A percentile compares a stretch with the other conserved stretches of the same genome.
Conservation (phyloP, 2,113 vertebrate genomes). For the Cryptotis parvus region DNA sequence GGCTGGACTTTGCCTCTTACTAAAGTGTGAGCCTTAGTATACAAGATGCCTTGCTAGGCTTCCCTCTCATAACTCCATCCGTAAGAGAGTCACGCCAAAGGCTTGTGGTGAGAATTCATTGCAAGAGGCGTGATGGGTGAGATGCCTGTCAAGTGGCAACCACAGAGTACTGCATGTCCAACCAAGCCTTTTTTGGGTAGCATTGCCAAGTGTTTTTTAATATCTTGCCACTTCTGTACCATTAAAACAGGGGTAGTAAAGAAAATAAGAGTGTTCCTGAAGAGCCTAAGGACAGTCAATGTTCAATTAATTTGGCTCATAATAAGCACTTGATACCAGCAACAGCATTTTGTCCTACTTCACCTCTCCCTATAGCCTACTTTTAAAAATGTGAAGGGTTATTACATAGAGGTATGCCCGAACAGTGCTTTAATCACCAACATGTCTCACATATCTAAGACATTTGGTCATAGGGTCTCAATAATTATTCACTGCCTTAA, state of each 20-base stretch:
- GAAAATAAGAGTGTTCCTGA: neutral
- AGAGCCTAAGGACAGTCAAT: neutral
- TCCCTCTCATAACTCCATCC: neutral
- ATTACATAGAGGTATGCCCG: neutral
- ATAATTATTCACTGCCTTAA: neutral
- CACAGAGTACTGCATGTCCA: neutral
- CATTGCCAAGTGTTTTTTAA: neutral
- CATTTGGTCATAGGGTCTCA: neutral
- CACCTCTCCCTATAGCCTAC: neutral
- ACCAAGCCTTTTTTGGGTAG: neutral
- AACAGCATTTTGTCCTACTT: neutral
- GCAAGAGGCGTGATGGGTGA: neutral
- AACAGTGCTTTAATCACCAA: neutral
- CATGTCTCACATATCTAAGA: neutral
- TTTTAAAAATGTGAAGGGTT: too few relatives aligned
- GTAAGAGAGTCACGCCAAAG: accelerated
- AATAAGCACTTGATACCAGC: neutral
- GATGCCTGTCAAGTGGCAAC: neutral
- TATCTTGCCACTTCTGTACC: neutral
- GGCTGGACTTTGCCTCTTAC: neutral
- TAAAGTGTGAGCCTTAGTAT: neutral
- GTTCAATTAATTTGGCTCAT: neutral
- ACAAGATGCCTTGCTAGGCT: neutral
- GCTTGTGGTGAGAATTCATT: neutral
- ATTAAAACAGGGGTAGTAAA: neutral